Evolutionary conservation across 2,888 invertebrate species (phyloP).

Genomic region (Pollenia amentaria): DNA sequence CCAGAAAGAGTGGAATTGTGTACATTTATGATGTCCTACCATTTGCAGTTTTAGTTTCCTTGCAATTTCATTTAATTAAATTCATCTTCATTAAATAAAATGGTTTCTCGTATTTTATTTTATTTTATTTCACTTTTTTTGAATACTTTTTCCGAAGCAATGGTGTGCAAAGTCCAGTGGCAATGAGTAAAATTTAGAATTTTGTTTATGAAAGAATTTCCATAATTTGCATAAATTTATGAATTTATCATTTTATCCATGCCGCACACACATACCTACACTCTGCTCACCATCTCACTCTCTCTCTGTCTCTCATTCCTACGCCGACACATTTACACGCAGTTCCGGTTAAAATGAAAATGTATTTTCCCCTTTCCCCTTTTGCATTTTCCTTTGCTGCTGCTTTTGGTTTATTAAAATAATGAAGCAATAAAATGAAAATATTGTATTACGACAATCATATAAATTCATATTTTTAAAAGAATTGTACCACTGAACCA

Average conservation of each 20-base stretch:
- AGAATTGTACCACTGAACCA: neutral
- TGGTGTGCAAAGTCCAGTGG: conserved; percentile 25
- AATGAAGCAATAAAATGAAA: conserved; percentile 40
- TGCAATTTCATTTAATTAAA: conserved; percentile 70
- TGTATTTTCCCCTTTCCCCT: conserved; percentile 6
- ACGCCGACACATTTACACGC: neutral
- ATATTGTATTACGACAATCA: neutral
- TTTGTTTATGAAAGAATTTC: conserved; percentile 52
- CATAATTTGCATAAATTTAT: conserved; percentile 69
- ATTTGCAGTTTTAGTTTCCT: conserved; percentile 63
- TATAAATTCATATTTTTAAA: neutral
- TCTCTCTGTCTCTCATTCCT: too few relatives aligned
- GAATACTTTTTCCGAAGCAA: conserved; percentile 4
- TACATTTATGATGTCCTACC: conserved; percentile 17
- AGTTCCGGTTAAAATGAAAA: conserved; percentile 25
- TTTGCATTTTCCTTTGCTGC: neutral
- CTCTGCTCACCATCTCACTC: neutral
- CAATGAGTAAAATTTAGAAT: conserved; percentile 52
- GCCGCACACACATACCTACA: neutral
- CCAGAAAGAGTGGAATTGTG: neutral
- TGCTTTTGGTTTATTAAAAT: conserved; percentile 18
- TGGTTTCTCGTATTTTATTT: conserved; percentile 43
- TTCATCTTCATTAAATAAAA: conserved; percentile 69
- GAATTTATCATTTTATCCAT: conserved; percentile 57
- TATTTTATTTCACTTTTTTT: too few relatives aligned